These are phyloP conservation scores for Anas georgica DNA, from an alignment of 2,797 vertebrate species.

Conservation along the genomic window DNA sequence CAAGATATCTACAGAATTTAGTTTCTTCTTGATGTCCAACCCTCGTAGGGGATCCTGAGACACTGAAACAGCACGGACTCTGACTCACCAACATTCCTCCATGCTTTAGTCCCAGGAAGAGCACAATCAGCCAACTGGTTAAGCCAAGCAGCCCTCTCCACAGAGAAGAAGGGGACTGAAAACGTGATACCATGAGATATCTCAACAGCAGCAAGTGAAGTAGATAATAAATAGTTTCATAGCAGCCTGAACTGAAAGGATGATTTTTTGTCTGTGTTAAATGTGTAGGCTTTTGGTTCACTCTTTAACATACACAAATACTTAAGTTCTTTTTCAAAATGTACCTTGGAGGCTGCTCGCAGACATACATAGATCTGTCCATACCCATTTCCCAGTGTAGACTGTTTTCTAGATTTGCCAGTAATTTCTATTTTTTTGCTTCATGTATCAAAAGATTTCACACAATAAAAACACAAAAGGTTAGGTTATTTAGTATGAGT, in stretches of 20 bases:
- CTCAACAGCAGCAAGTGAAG: fast-evolving
- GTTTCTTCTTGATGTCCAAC: fast-evolving
- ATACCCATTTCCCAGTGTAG: background rate
- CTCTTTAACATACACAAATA: background rate
- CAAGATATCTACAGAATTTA: background rate
- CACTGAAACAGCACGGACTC: fast-evolving
- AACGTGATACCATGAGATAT: background rate
- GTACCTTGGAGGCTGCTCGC: background rate
- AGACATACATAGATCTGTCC: background rate
- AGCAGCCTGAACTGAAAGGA: background rate
- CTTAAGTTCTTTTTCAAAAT: background rate
- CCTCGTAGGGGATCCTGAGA: background rate
- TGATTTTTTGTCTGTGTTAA: background rate
- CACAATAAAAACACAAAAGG: background rate
- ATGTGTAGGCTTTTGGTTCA: background rate
- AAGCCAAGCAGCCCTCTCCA: background rate
- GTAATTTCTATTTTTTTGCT: background rate
- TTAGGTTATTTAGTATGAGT: background rate
- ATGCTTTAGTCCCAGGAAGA: background rate
- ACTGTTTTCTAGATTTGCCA: background rate
- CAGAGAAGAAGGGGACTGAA: background rate
- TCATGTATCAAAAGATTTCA: background rate
- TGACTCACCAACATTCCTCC: background rate
- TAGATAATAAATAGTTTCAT: background rate
- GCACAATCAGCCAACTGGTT: background rate